phyloP scores from a whole-genome alignment of 1,140 invertebrate species.

The Macrobrachium nipponense region DNA sequence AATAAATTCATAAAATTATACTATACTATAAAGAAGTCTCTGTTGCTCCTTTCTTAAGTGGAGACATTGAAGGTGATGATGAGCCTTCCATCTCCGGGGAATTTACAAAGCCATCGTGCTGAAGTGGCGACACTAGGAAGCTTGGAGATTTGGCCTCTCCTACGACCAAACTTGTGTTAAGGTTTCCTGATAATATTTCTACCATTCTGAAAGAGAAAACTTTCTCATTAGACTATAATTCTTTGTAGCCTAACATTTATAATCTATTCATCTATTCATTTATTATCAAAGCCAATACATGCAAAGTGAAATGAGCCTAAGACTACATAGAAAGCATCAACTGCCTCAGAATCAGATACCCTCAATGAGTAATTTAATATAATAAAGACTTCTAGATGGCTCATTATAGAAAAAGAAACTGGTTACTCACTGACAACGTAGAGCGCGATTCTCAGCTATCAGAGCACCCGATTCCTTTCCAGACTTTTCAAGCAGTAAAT shows the following conservation, averaged over 20 bases:
- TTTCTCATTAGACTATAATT: background rate
- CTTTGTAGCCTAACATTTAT: background rate
- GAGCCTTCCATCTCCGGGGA: background rate
- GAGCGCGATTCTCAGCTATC: constrained; percentile 55
- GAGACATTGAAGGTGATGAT: background rate
- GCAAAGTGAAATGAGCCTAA: too few relatives aligned
- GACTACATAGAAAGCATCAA: too few relatives aligned
- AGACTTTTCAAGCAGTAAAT: constrained; percentile 48
- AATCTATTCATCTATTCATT: too few relatives aligned
- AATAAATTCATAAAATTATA: background rate
- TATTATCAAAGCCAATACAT: too few relatives aligned
- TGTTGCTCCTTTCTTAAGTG: constrained; percentile 30
- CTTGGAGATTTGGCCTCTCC: background rate
- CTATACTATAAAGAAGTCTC: constrained; percentile 45
- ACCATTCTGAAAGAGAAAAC: constrained; percentile 53
- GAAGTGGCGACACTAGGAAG: background rate
- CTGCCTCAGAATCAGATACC: too few relatives aligned
- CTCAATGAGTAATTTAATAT: background rate
- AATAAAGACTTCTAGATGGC: background rate
- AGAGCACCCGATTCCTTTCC: constrained; percentile 54
- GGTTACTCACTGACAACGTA: constrained; percentile 55
- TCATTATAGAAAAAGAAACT: background rate
- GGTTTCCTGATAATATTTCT: constrained; percentile 51
- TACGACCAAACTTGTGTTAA: constrained; percentile 52
- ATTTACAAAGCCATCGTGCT: background rate